Conservation (phyloP, 2,797 vertebrate genomes). For the Schizopygopsis pylzovi region DNA sequence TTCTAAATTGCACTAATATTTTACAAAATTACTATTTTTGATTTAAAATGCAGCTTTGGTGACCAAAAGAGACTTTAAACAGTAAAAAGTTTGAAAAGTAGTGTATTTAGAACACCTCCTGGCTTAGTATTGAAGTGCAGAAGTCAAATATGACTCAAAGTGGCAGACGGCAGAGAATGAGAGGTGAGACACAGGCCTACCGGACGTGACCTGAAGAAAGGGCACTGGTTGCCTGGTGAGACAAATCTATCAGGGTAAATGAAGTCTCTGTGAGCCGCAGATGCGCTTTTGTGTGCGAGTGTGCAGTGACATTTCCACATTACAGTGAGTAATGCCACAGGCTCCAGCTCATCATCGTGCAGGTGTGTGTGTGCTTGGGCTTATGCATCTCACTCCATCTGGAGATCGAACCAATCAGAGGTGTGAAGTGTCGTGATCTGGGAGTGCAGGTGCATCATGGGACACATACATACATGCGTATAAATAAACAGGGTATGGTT, state of each 20-base stretch:
- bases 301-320: conserved; percentile 58
- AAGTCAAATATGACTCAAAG: conserved; percentile 7
- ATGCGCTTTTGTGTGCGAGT: conserved; percentile 30
- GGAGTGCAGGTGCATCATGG: conserved; percentile 28
- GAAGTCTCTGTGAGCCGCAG: conserved; percentile 16
- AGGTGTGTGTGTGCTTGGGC: conserved; percentile 3
- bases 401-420: conserved; percentile 51
- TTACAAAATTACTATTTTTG: not conserved
- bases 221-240: conserved; percentile 29
- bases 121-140: conserved; percentile 3
- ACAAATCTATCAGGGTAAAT: conserved; percentile 48
- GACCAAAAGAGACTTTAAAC: not conserved
- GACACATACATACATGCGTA: conserved; percentile 22
- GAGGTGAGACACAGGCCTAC: conserved; percentile 33
- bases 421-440: conserved; percentile 41
- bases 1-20: not conserved
- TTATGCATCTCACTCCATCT: conserved; percentile 43
- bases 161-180: conserved; percentile 10
- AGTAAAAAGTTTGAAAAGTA: too few relatives aligned
- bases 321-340: conserved; percentile 54
- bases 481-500: conserved; percentile 24
- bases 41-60: not conserved
- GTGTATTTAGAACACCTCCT: not conserved
- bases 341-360: conserved; percentile 37
- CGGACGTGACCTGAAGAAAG: conserved; percentile 19